Base-by-base conservation (phyloP, 37 sponge, comb jelly and placozoan genomes). In the Spongilla lacustris region DNA sequence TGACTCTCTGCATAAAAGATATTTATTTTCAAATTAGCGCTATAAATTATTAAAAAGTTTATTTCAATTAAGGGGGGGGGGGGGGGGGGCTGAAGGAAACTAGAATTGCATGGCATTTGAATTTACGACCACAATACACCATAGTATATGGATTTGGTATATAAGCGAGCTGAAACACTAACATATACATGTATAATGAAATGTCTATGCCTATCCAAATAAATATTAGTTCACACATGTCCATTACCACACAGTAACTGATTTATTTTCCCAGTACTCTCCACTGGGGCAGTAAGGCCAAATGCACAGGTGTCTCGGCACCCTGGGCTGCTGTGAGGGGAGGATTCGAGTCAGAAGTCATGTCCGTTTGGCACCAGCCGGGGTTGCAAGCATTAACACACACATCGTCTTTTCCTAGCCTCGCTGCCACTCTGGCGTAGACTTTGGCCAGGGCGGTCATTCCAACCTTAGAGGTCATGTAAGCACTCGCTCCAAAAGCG, bases 251-350 rank as follows among this genome's bases (percentile, higher is more conserved):
- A 46, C 82, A 78, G 74, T 69, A 0, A 82, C 73, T 77, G 79
- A 84, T 38, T 58, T 74, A 22, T 90, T 69, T 5, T 71, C 6
- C 77, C 84, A 92, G 69, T 88, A 88, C 38, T 78, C 69, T 25
- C 93, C 93, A 66, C 37, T 92, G 2, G 88, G 93, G 93, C 11
- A 92, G 84, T 1, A 81, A 36, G 30, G 83, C 76, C 33, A 90
- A 72, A 67, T 76, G 66, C 10, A 81, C 78, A 28, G 88, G 88
- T 34, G 94, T 94, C 22, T 83, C 91, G 17, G 94, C 90, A 48
- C 88, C 94, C 66, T 90, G 77, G 24, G 83, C 88, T 19, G 87
- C 76, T 38, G 84, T 82, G 19, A 78, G 68, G 30, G 36, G 77
- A 34, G 85, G 89, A 29, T 78, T 85, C n/a, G 79, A 70, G 30